These are phyloP conservation scores for Apodemia mormo DNA, from an alignment of 2,888 invertebrate genomes.

Conservation along the genomic window DNA sequence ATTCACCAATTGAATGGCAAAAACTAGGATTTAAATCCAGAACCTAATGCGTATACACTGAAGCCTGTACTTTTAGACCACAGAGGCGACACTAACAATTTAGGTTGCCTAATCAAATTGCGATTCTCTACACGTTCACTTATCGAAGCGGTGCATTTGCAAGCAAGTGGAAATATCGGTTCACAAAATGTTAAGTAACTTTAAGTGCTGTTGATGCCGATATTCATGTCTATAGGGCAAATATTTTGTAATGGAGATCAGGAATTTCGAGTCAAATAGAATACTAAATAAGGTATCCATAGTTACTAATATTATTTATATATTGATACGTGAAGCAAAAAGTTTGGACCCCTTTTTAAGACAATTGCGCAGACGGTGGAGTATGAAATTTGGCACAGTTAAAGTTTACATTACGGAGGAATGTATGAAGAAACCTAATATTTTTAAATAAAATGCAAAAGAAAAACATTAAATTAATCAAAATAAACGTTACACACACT, in stretches of 20 bases:
- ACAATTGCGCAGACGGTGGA: too few species aligned
- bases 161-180: slow-evolving; percentile 11
- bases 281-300: not conserved
- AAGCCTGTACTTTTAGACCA: not conserved
- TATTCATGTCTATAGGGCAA: slow-evolving; percentile 49
- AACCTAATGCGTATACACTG: too few species aligned
- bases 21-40: not conserved
- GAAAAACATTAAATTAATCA: too few species aligned
- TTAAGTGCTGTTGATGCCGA: not conserved
- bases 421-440: too few species aligned
- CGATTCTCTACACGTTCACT: slow-evolving; percentile 13
- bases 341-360: too few species aligned
- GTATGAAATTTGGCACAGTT: too few species aligned
- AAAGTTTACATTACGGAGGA: too few species aligned
- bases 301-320: too few species aligned
- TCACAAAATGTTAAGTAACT: slow-evolving; percentile 12
- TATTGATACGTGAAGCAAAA: too few species aligned
- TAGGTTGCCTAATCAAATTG: slow-evolving; percentile 14
- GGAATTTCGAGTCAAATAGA: not conserved
- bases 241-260: slow-evolving; percentile 47
- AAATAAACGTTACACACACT: too few species aligned
- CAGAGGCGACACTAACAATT: not conserved
- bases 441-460: too few species aligned
- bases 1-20: too few species aligned
- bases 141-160: not conserved